Evolutionary conservation across 1,140 invertebrate species (phyloP), one percentile per base, ranked within the genome.

Genomic region (Zaprionus lachaisei): DNA sequence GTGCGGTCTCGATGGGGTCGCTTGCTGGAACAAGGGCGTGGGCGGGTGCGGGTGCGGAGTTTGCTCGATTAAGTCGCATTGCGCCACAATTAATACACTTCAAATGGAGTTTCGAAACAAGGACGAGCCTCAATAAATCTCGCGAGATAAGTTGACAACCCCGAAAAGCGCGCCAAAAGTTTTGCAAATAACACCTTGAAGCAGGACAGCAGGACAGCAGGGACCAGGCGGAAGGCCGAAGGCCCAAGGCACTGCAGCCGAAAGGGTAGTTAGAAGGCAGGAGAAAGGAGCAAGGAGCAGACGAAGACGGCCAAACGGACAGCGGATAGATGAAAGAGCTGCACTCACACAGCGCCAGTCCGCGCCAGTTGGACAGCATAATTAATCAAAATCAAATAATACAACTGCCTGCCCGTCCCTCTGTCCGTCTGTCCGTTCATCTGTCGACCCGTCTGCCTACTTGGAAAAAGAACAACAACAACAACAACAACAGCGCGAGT

Each of bases 371-470:
- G 73, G 73, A 66, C 65, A 73, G 81, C 44, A 78, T 87, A 92
- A 92, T 92, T 92, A 92, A 92, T 92, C 91, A 92, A 92, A 92
- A 92, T 92, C 85, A 92, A 92, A 91, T 77, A 72, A 76, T 80
- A 87, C 79, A 80, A 80, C 83, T 82, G 80, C 57, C 73, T 73
- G 75, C 56, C 74, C 56, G 74, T 56, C 20, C 12, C 11, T 14
- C 20, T 3, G 11, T 14, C 47, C 22, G 20, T 3, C 22, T n/a
- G 55, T 74, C 58, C 72, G 74, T 77, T 58, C 79, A 72, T 82
- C 76, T 77, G 76, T 61, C 80, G 67, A 64, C 55, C 67, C 24
- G 22, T 28, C 70, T 26, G 62, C 38, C 62, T 64, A 47, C 69
- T 72, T 41, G 56, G 66, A 79, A 83, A 75, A 72, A 79, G 72